Evolutionary conservation across 2,113 vertebrate species (phyloP).

Genomic region (Elephas maximus): DNA sequence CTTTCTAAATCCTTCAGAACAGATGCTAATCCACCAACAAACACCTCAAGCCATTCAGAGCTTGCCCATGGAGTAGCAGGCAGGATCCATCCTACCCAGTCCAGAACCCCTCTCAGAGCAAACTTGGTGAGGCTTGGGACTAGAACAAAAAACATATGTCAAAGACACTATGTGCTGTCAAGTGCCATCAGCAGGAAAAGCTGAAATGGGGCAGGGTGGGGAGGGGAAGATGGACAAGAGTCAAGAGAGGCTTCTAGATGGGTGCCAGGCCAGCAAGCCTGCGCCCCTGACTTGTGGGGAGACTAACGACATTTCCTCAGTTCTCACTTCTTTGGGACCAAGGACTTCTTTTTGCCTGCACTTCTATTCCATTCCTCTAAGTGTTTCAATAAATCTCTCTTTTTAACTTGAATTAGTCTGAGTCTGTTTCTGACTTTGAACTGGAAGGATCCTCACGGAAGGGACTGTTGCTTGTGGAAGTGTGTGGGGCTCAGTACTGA

Average conservation of each 20-base stretch:
- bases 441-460: background rate
- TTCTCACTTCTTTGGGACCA: background rate
- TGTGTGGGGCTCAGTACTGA: background rate
- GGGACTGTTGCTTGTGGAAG: background rate
- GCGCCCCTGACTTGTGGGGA: background rate
- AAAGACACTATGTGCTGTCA: background rate
- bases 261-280: background rate
- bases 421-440: background rate
- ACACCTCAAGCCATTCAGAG: background rate
- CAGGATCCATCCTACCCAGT: background rate
- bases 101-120: background rate
- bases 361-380: background rate
- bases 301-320: accelerated
- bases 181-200: no score
- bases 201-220: background rate
- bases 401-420: slow-evolving; percentile 1
- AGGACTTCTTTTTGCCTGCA: background rate
- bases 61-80: background rate
- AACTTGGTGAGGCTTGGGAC: background rate
- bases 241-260: background rate
- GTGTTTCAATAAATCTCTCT: background rate
- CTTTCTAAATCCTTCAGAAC: slow-evolving; percentile 24
- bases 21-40: background rate
- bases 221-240: background rate
- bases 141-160: background rate